Base-by-base conservation (phyloP, 2,888 invertebrate species). In the Ectemnius cavifrons region DNA sequence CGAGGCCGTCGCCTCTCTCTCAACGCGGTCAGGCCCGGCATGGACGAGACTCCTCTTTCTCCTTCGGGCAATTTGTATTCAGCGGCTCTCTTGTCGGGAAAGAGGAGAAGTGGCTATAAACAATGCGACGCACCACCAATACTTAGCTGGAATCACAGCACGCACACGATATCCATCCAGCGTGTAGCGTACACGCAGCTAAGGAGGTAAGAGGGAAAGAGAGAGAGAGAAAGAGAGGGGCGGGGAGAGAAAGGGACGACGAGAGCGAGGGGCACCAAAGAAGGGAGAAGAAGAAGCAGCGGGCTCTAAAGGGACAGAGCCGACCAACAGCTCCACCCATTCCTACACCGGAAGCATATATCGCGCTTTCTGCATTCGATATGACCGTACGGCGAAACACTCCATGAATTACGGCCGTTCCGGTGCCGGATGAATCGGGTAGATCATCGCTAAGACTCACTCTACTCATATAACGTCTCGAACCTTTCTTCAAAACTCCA, bases 81-180 rank as follows among this genome's bases (percentile, higher is more conserved):
- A 85, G 84, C 76, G 83, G 84, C 80, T 75, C 83, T 80, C 81
- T 84, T 85, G 89, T 84, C 88, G 88, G 84, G 85, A 87, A 88
- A 88, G 86, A 88, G 87, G 87, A 89, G 89, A 89, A 88, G 89
- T 85, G 88, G 88, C 88, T 89, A 90, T 90, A 90, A 90, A 90
- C 90, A 90, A 90, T 88, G 89, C 86, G 89, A 87, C 87, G 88
- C 82, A 86, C 84, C 85, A 85, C 88, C 89, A 86, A 89, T 88
- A 86, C 87, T 83, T 83, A 79, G 86, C 75, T 83, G 82, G 84
- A 83, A 88, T 87, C 87, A 84, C 84, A 80, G 78, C 78, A 81
- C 67, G 78, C 80, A 75, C 73, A 78, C 79, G 66, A 37, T 37
- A 37, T 37, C 37, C 37, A 52, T 11, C 52, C 14, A 52, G n/a